Base-by-base conservation (phyloP, 2,113 vertebrate species). In the Perognathus longimembris region DNA sequence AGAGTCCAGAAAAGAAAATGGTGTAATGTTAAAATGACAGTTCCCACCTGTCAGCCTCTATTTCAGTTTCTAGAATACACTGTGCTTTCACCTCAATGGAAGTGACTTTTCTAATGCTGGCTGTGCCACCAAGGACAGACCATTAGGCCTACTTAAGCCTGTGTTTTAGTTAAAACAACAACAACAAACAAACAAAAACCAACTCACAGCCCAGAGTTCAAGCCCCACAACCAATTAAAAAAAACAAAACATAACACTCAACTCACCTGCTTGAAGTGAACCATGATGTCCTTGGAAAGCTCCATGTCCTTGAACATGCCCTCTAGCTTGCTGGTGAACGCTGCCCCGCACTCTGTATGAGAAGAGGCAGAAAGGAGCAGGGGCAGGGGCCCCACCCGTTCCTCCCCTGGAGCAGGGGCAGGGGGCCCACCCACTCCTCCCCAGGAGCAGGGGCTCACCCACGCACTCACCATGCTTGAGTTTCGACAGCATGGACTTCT, bases 221-320 rank as follows among this genome's bases (percentile, higher is more conserved):
- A n/a, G n/a, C n/a, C n/a, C n/a, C n/a, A n/a, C n/a, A n/a, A n/a
- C n/a, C n/a, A n/a, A n/a, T n/a, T n/a, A n/a, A n/a, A n/a, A n/a
- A n/a, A n/a, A n/a, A n/a, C n/a, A n/a, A n/a, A n/a, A n/a, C n/a
- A n/a, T n/a, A n/a, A n/a, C n/a, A n/a, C n/a, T 17, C 30, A 11
- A 28, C 6, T 78, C 97, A 98, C 98, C 98, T 98, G 98, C 88
- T 98, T 98, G 96, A 98, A 98, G 76, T 98, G 98, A 61, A 98
- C 96, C 98, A 98, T 98, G 93, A 98, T 97, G 88, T 98, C 98
- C 96, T 98, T 98, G 69, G 98, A 98, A 54, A 98, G 98, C 74
- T 98, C 98, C 98, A 98, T 98, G 95, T 98, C 98, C 96, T 98
- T 98, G 96, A 98, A 98, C 98, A 98, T 98, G 63, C 98, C 98